Base-by-base conservation (phyloP, 2,797 vertebrate species). In the Myripristis jacobus region DNA sequence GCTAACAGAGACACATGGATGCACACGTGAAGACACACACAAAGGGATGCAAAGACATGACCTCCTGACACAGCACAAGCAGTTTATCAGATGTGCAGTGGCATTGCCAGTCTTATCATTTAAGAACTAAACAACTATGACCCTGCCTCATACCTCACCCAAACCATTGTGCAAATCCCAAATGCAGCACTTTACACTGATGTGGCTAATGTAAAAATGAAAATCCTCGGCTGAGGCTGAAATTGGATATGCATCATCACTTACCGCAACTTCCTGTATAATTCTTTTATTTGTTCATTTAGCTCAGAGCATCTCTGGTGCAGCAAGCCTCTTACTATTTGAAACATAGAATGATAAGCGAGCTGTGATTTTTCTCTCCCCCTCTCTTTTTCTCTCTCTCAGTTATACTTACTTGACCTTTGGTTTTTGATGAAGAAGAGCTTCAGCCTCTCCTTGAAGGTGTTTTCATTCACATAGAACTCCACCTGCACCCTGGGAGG, bases 351-450 rank as follows among this genome's bases (percentile, higher is more conserved):
- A 64, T 3, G 1, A 52, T 46, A 53, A 15, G 47, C 52, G 15
- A 55, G 1, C 0, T 1, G 12, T 0, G 29, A 6, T 55, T 51
- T 34, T 16, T n/a, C n/a, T n/a, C n/a, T n/a, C n/a, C n/a, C n/a
- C n/a, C n/a, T n/a, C n/a, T n/a, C n/a, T n/a, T n/a, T n/a, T n/a
- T n/a, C n/a, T 58, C 47, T 48, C 43, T 7, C 34, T 4, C 2
- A 2, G 56, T 29, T 73, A 55, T 85, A 94, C 95, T 95, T 93
- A 96, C 95, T 96, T 91, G 95, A 96, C 92, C 95, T 94, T 93
- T 96, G 95, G 93, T 96, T 96, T 91, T 96, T 96, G 91, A 96
- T 96, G 91, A 96, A 96, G 88, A 96, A 96, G 65, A 96, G 93
- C 91, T 96, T 96, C 88, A 95, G 90, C 51, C 95, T 91, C 87